Base-by-base conservation (phyloP, 2,113 vertebrate genomes). In the Scomber scombrus region DNA sequence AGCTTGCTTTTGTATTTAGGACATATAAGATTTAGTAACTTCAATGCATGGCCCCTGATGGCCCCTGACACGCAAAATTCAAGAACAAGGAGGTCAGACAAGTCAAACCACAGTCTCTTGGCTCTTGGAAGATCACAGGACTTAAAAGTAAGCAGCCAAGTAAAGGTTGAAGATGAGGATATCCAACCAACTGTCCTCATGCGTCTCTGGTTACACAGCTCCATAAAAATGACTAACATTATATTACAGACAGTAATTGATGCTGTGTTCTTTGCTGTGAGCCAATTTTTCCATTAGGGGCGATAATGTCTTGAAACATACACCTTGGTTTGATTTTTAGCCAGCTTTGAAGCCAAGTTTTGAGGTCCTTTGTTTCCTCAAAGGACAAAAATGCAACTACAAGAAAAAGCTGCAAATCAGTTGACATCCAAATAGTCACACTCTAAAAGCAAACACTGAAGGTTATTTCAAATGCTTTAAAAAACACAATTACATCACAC, bases 151-250 rank as follows among this genome's bases (percentile, higher is more conserved):
- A 26, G 56, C 81, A 12, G 63, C 46, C 34, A 21, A 58, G 54
- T 18, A 60, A 65, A 58, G 43, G 12, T 26, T 7, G 34, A 40
- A 40, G 40, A 65, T 46, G 55, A 73, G 40, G 55, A 58, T 64
- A 75, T 66, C 16, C 65, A 71, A 67, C 18, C 10, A 74, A 47
- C 60, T 40, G 58, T 67, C 68, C 52, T 60, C 26, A 23, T 11
- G 50, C 51, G 50, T 62, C 2, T 16, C 19, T n/a, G 31, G 26
- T 5, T 14, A 65, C 40, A 51, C 34, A n/a, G 68, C 9, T 45
- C 74, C 57, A 69, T 74, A 68, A 82, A 82, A 68, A 57, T 69
- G 47, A 43, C 57, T 80, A 60, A 70, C 23, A 29, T 18, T 13
- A 10, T 23, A 43, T 23, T 16, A 11, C 13, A 23, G 29, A 75